Conservation (phyloP, 2,888 invertebrate genomes). For the Rhabditoides inermis region DNA sequence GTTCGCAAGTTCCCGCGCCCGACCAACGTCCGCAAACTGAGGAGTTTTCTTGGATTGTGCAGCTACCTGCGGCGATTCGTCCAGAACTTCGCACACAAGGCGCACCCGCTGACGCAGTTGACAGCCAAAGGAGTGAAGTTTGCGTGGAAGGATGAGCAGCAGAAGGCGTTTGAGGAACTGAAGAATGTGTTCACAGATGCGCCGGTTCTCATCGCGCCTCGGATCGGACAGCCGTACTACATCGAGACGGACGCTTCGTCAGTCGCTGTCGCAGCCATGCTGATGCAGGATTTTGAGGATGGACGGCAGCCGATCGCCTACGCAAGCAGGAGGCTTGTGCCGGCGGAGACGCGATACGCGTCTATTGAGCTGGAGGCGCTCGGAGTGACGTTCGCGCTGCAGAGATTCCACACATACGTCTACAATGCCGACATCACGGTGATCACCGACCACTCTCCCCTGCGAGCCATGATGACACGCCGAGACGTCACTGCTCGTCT, state of each 20-base stretch:
- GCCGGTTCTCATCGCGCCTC: slow-evolving; percentile 13
- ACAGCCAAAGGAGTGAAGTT: slow-evolving; percentile 11
- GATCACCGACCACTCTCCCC: slow-evolving; percentile 14
- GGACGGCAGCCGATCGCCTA: slow-evolving; percentile 11
- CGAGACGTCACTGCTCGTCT: slow-evolving; percentile 12
- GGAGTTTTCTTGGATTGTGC: slow-evolving; percentile 18
- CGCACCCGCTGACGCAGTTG: slow-evolving; percentile 16
- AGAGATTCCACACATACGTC: slow-evolving; percentile 14
- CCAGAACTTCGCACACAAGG: slow-evolving; percentile 15
- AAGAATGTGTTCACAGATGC: slow-evolving; percentile 9
- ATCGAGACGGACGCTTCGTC: slow-evolving; percentile 16
- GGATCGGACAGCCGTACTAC: slow-evolving; percentile 4
- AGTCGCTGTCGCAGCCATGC: slow-evolving; percentile 14
- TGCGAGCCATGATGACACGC: slow-evolving; percentile 7
- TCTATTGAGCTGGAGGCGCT: slow-evolving; percentile 17
- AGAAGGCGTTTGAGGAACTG: slow-evolving; percentile 13
- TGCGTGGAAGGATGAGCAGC: slow-evolving; percentile 7
- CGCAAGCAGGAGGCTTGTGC: slow-evolving; percentile 9
- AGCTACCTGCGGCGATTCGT: slow-evolving; percentile 25
- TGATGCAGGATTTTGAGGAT: slow-evolving; percentile 8
- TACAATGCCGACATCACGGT: slow-evolving; percentile 8
- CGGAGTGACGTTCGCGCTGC: slow-evolving; percentile 8
- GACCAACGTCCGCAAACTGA: slow-evolving; percentile 7
- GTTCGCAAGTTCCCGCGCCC: slow-evolving; percentile 13
- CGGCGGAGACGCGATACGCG: slow-evolving; percentile 11